These are phyloP conservation scores for Caenorhabditis sp. DNA, from an alignment of 2,888 invertebrate genomes.

Conservation along the genomic window DNA sequence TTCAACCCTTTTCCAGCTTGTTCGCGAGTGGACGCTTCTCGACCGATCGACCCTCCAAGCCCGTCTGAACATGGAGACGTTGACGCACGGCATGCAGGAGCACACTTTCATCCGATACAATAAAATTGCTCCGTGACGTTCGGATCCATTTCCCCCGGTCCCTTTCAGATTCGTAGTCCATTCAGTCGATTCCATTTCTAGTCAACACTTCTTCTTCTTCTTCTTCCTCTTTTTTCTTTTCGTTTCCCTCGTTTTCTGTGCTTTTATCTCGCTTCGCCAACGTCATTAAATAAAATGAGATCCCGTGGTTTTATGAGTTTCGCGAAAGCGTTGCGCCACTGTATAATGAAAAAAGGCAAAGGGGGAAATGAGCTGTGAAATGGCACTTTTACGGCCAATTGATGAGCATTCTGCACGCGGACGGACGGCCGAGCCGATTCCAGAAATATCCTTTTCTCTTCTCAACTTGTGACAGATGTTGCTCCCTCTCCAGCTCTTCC, in stretches of 20 bases:
- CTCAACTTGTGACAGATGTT: no score
- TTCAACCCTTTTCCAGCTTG: slow-evolving; percentile 66
- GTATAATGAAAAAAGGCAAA: slow-evolving; percentile 30
- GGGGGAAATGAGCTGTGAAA: slow-evolving; percentile 47
- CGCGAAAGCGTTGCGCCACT: slow-evolving; percentile 10
- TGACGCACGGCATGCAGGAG: slow-evolving; percentile 78
- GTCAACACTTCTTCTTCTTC: slow-evolving; percentile 31
- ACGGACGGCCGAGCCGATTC: background rate
- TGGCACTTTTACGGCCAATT: slow-evolving; percentile 46
- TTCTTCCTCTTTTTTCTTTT: slow-evolving; percentile 2
- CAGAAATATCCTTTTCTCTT: no score
- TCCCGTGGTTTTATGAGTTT: slow-evolving; percentile 40
- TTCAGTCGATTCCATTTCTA: slow-evolving; percentile 35
- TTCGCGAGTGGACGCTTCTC: slow-evolving; percentile 78
- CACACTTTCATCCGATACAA: slow-evolving; percentile 71
- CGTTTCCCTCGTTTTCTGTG: background rate
- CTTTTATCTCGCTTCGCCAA: slow-evolving; percentile 2
- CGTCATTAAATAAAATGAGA: slow-evolving; percentile 34
- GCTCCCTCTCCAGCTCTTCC: slow-evolving; percentile 1
- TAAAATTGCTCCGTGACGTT: slow-evolving; percentile 63
- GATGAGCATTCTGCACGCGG: slow-evolving; percentile 31
- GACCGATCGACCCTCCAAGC: slow-evolving; percentile 74
- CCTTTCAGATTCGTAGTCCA: background rate
- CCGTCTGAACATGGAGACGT: slow-evolving; percentile 77
- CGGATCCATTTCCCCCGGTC: background rate